These are phyloP conservation scores for Steinernema hermaphroditum DNA, from an alignment of 2,888 invertebrate genomes.

Conservation along the genomic window DNA sequence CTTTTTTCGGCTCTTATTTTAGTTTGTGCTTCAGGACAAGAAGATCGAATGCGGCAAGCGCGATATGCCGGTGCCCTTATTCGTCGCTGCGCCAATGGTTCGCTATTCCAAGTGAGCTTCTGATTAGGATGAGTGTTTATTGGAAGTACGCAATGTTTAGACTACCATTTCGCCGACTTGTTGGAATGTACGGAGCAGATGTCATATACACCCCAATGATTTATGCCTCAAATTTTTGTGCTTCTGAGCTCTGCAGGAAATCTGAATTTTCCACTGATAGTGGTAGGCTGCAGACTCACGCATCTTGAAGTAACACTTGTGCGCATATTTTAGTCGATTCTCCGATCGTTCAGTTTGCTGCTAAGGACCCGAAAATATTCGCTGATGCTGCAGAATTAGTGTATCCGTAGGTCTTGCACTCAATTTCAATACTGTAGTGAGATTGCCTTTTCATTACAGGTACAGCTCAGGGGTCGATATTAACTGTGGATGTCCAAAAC, in stretches of 20 bases:
- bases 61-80: slow-evolving; percentile 46
- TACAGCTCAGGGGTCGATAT: slow-evolving; percentile 89
- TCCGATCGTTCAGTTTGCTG: slow-evolving; percentile 93
- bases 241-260: slow-evolving; percentile 81
- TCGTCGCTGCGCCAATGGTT: slow-evolving; percentile 83
- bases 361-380: slow-evolving; percentile 81
- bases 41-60: slow-evolving; percentile 34
- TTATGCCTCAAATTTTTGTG: slow-evolving; percentile 85
- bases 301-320: no score
- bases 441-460: no score
- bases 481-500: slow-evolving; percentile 95
- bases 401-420: slow-evolving; percentile 73
- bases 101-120: slow-evolving; percentile 80
- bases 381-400: slow-evolving; percentile 82
- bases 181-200: slow-evolving; percentile 82
- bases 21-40: slow-evolving; percentile 35
- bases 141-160: slow-evolving; percentile 68
- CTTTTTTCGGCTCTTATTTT: not conserved
- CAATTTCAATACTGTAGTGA: not conserved
- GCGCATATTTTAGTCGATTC: slow-evolving; percentile 75
- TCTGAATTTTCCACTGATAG: slow-evolving; percentile 69
- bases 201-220: slow-evolving; percentile 95
- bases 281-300: slow-evolving; percentile 51
- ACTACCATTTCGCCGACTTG: slow-evolving; percentile 78
- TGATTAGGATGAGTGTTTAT: not conserved